phyloP scores from a whole-genome alignment of 1,140 invertebrate species.

The Lasioglossum albipes region DNA sequence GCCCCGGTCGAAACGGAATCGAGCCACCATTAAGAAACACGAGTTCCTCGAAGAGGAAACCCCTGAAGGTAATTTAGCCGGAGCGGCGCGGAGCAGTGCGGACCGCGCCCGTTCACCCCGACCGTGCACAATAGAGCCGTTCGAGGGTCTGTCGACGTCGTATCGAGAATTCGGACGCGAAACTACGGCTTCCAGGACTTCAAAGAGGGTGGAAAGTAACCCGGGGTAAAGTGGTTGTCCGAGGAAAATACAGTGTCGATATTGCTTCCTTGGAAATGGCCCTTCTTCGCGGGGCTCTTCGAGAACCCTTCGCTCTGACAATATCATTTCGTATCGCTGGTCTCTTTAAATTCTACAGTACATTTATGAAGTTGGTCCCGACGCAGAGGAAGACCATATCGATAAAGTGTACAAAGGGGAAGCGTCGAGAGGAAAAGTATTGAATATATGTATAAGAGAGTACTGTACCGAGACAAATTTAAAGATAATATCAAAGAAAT shows the following conservation, averaged over 20 bases:
- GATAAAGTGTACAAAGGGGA: too few relatives aligned
- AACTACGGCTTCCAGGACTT: conserved; percentile 49
- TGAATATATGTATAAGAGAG: too few relatives aligned
- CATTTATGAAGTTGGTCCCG: too few relatives aligned
- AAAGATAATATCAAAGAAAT: too few relatives aligned
- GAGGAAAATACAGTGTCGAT: conserved; percentile 5
- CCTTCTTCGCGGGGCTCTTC: too few relatives aligned
- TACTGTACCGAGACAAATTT: too few relatives aligned
- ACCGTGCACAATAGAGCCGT: conserved; percentile 23
- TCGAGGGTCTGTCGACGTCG: conserved; percentile 25
- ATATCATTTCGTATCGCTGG: too few relatives aligned
- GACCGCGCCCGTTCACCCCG: neutral
- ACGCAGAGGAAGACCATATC: too few relatives aligned
- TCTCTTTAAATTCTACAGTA: too few relatives aligned
- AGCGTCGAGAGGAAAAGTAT: too few relatives aligned
- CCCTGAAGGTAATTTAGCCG: conserved; percentile 38
- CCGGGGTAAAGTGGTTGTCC: neutral
- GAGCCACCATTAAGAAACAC: conserved; percentile 44
- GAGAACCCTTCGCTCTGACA: too few relatives aligned
- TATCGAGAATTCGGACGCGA: conserved; percentile 36
- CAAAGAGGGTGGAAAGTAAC: conserved; percentile 7
- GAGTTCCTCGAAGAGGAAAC: conserved; percentile 45
- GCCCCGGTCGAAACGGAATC: conserved; percentile 21
- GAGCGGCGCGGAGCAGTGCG: neutral
- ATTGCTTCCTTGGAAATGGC: conserved; percentile 8